Evolutionary conservation across 2,888 invertebrate genomes (phyloP).

Genomic region (Yponomeuta evonymella): DNA sequence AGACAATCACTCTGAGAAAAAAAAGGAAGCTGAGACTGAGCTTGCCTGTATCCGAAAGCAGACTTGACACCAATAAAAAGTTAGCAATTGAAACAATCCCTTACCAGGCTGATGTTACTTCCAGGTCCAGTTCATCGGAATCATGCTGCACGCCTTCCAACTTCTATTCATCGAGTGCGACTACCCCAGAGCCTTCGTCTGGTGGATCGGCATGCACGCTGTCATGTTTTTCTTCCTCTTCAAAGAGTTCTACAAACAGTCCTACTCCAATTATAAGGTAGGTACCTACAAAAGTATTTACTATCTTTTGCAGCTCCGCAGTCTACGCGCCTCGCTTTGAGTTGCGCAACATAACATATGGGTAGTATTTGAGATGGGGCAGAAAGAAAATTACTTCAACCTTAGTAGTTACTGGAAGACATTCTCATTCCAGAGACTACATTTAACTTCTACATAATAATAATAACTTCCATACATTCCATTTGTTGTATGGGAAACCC

Average conservation of each 20-base stretch:
- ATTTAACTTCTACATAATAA: no score
- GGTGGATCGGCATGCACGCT: slow-evolving; percentile 97
- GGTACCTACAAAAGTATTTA: neutral
- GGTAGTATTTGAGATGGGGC: neutral
- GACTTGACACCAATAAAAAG: no score
- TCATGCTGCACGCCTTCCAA: slow-evolving; percentile 95
- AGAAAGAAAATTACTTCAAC: no score
- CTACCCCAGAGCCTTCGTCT: slow-evolving; percentile 94
- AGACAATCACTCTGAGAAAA: no score
- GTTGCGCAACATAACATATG: neutral
- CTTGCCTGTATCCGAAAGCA: no score
- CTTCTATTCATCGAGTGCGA: slow-evolving; percentile 93
- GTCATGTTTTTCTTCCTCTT: slow-evolving; percentile 97
- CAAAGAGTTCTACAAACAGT: slow-evolving; percentile 93
- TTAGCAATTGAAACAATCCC: neutral
- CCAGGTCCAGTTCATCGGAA: slow-evolving; percentile 91
- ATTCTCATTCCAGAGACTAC: no score
- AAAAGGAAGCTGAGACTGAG: no score
- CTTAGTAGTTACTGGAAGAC: no score
- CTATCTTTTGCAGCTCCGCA: neutral
- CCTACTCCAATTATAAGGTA: slow-evolving; percentile 60
- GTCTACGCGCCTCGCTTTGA: neutral
- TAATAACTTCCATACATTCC: no score
- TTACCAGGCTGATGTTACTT: slow-evolving; percentile 27
- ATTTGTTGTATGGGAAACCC: no score